Evolutionary conservation across 2,888 invertebrate genomes (phyloP).

Genomic region (Steinernema scapterisci): DNA sequence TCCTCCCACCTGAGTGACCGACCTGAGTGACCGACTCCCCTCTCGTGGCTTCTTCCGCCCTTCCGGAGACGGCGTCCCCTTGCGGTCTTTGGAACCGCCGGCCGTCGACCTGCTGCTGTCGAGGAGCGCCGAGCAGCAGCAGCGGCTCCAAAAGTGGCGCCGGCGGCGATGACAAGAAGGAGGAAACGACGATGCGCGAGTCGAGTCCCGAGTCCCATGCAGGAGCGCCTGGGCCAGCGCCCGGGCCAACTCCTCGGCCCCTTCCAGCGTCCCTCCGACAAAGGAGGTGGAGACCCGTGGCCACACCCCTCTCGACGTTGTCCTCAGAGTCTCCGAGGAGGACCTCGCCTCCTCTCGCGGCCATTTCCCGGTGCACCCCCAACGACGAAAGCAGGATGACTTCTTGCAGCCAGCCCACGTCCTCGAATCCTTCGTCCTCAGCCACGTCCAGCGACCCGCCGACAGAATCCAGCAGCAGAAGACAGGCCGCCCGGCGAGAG

Average conservation of each 20-base stretch:
- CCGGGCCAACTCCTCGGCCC: too few species aligned
- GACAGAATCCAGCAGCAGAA: neutral
- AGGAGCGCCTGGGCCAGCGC: neutral
- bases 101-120: neutral
- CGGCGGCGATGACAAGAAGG: conserved; percentile 25
- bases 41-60: conserved; percentile 20
- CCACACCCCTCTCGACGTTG: neutral
- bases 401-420: conserved; percentile 12
- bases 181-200: conserved; percentile 17
- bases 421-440: conserved; percentile 9
- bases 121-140: neutral
- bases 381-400: conserved; percentile 17
- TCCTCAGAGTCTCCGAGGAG: conserved; percentile 3
- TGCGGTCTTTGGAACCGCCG: conserved; percentile 11
- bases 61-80: conserved; percentile 23
- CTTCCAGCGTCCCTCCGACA: too few species aligned
- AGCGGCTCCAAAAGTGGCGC: neutral
- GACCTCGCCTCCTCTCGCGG: neutral
- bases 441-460: neutral
- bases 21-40: conserved; percentile 6
- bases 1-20: conserved; percentile 18
- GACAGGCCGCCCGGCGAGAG: too few species aligned
- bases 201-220: conserved; percentile 18
- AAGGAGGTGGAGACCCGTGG: conserved; percentile 2
- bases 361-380: conserved; percentile 27